A percentile compares a stretch with the other conserved stretches of the same genome.
phyloP scores from a whole-genome alignment of 2,888 invertebrate genomes.

The Noctua comes region DNA sequence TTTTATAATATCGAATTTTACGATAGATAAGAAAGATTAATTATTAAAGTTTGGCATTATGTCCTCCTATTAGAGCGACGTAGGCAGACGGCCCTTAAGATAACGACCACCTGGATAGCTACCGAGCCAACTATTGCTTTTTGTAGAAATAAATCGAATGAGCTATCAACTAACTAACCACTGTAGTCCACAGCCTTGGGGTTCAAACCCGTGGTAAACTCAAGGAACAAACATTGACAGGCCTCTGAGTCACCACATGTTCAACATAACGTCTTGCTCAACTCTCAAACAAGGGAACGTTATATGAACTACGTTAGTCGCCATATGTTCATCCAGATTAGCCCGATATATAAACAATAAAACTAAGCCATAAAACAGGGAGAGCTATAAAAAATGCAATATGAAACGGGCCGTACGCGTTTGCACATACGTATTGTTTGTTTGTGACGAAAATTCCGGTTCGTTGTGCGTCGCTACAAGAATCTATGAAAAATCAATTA shows the following conservation, averaged over 20 bases:
- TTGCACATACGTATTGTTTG: slow-evolving; percentile 53
- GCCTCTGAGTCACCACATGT: slow-evolving; percentile 6
- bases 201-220: background rate
- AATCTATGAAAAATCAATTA: slow-evolving; percentile 60
- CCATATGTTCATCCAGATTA: slow-evolving; percentile 43
- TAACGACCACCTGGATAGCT: background rate
- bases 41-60: slow-evolving; percentile 19
- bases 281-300: slow-evolving; percentile 22
- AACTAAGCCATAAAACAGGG: slow-evolving; percentile 46
- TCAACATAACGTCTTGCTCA: slow-evolving; percentile 25
- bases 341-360: slow-evolving; percentile 44
- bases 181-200: background rate
- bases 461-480: slow-evolving; percentile 42
- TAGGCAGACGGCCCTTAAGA: background rate
- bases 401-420: slow-evolving; percentile 50
- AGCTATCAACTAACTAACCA: slow-evolving; percentile 3
- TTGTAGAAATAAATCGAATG: slow-evolving; percentile 6
- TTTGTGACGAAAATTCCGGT: slow-evolving; percentile 46
- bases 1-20: slow-evolving; percentile 19
- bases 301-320: slow-evolving; percentile 6
- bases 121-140: background rate
- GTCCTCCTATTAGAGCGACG: slow-evolving; percentile 21
- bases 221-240: slow-evolving; percentile 16
- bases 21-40: slow-evolving; percentile 1
- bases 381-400: slow-evolving; percentile 58